Conservation (phyloP, 2,888 invertebrate genomes). For the Drosophila neonasuta region DNA sequence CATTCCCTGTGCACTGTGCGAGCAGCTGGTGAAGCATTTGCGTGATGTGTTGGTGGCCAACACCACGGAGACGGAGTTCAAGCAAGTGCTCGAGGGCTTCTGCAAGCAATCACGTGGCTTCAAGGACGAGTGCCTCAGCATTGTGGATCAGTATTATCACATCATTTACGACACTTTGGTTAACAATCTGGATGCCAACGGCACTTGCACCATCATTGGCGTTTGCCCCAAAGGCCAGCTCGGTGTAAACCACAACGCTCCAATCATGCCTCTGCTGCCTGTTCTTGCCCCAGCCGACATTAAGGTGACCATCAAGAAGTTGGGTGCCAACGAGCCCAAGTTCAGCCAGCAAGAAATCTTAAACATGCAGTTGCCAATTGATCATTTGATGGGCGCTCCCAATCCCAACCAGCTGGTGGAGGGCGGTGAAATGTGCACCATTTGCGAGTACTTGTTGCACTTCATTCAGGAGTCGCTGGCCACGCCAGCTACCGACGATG, state of each 20-base stretch:
- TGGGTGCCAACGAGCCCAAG: conserved; percentile 79
- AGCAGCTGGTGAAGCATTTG: conserved; percentile 90
- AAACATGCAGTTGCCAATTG: conserved; percentile 83
- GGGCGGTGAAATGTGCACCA: conserved; percentile 85
- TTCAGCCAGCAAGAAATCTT: conserved; percentile 78
- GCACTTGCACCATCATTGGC: conserved; percentile 87
- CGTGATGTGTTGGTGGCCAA: conserved; percentile 91
- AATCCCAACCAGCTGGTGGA: conserved; percentile 73
- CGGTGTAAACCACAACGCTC: conserved; percentile 59
- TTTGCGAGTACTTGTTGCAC: conserved; percentile 92
- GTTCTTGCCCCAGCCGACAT: conserved; percentile 82
- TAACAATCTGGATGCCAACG: conserved; percentile 86
- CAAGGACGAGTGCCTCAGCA: conserved; percentile 87
- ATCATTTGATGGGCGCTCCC: conserved; percentile 82
- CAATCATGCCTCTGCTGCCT: conserved; percentile 86
- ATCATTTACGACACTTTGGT: conserved; percentile 88
- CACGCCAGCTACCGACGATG: conserved; percentile 86
- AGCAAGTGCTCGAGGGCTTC: conserved; percentile 88
- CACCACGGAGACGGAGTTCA: conserved; percentile 92
- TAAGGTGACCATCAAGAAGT: conserved; percentile 74
- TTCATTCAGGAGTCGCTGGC: conserved; percentile 89
- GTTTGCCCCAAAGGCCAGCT: conserved; percentile 79
- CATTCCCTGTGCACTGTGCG: conserved; percentile 92
- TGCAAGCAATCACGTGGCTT: conserved; percentile 91
- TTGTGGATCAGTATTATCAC: conserved; percentile 91